These are phyloP conservation scores for Mythimna lalbum DNA, from an alignment of 2,888 invertebrate species.

Conservation along the genomic window DNA sequence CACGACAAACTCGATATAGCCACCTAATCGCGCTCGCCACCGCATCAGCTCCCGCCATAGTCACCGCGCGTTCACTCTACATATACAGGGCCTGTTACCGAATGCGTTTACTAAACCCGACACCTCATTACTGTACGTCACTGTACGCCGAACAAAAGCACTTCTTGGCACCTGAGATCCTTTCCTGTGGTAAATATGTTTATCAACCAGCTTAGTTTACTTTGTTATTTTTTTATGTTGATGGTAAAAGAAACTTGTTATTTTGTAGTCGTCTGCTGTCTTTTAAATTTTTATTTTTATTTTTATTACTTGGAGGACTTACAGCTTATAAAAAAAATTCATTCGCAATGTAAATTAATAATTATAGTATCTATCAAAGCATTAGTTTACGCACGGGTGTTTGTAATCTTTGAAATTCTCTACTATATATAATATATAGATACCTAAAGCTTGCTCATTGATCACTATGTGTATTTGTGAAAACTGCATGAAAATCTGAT, in stretches of 20 bases:
- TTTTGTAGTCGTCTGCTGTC: not conserved
- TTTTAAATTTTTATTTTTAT: not conserved
- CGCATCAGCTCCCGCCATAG: not conserved
- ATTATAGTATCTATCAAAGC: too few species aligned
- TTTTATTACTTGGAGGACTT: too few species aligned
- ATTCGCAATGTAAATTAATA: too few species aligned
- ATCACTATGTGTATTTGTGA: too few species aligned
- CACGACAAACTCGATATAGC: too few species aligned
- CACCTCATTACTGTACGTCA: constrained; percentile 59
- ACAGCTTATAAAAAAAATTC: too few species aligned
- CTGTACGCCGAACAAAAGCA: constrained; percentile 44
- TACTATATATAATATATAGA: too few species aligned
- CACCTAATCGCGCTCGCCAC: not conserved
- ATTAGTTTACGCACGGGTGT: too few species aligned
- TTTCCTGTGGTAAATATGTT: constrained; percentile 32
- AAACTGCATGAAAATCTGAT: too few species aligned
- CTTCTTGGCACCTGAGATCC: constrained; percentile 37
- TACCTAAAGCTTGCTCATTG: too few species aligned
- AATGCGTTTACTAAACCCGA: constrained; percentile 56
- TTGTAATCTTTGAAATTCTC: too few species aligned
- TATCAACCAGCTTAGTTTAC: constrained; percentile 8
- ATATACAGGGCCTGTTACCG: constrained; percentile 8
- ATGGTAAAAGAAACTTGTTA: not conserved
- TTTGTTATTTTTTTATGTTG: constrained; percentile 32
- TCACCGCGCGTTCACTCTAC: not conserved